Evolutionary conservation across 92 coral and sea anemone species (phyloP).

Genomic region (Zoanthus sansibaricus): DNA sequence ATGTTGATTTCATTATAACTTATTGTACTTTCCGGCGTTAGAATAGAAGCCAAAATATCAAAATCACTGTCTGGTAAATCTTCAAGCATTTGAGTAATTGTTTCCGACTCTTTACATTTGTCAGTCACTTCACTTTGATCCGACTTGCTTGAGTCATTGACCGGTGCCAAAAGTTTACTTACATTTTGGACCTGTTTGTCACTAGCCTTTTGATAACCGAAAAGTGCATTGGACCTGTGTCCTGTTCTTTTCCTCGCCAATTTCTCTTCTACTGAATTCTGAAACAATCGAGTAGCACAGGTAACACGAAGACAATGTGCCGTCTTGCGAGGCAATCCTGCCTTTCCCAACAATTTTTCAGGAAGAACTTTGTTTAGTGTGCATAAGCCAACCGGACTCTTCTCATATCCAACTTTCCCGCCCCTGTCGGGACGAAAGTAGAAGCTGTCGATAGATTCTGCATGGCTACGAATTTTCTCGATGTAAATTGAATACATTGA

Average conservation of each 20-base stretch:
- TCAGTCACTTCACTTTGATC: constrained; percentile 55
- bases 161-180: constrained; percentile 33
- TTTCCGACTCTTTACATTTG: constrained; percentile 54
- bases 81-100: constrained; percentile 52
- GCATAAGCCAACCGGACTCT: background rate
- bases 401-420: background rate
- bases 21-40: constrained; percentile 51
- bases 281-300: constrained; percentile 59
- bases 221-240: constrained; percentile 55
- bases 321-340: constrained; percentile 63
- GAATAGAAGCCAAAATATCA: constrained; percentile 54
- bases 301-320: constrained; percentile 58
- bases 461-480: constrained; percentile 47
- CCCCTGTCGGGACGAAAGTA: constrained; percentile 66
- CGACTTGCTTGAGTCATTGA: background rate
- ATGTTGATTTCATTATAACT: constrained; percentile 47
- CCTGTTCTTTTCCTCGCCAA: constrained; percentile 61
- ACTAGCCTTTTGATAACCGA: constrained; percentile 55
- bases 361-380: constrained; percentile 30
- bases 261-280: constrained; percentile 53
- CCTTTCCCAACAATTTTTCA: constrained; percentile 58
- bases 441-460: constrained; percentile 57
- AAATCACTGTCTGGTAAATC: constrained; percentile 35
- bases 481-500: constrained; percentile 59
- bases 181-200: constrained; percentile 55